Evolutionary conservation across 2,113 vertebrate genomes (phyloP).

Genomic region (Rhinolophus sinicus): DNA sequence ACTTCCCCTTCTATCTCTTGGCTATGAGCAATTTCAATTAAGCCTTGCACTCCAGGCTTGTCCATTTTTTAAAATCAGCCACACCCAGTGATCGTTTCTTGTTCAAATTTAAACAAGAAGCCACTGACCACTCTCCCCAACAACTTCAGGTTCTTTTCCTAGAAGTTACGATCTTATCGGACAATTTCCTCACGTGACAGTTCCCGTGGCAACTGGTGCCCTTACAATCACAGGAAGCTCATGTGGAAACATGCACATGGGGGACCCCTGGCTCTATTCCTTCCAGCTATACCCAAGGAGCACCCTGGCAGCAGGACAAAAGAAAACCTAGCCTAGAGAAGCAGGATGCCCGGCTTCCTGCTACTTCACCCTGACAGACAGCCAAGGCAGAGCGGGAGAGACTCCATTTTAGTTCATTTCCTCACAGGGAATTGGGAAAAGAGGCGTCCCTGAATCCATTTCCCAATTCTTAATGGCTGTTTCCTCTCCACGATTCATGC

Average conservation of each 20-base stretch:
- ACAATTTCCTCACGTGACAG: conserved; percentile 79
- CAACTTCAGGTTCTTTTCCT: conserved; percentile 64
- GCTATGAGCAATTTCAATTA: neutral
- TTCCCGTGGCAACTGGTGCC: conserved; percentile 59
- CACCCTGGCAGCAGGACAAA: neutral
- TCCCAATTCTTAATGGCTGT: neutral
- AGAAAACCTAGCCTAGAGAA: neutral
- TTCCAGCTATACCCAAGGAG: neutral
- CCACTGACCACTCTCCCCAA: neutral
- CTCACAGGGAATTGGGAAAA: neutral
- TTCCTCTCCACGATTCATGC: neutral
- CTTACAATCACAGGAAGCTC: conserved; percentile 81
- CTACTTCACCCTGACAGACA: neutral
- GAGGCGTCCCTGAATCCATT: neutral
- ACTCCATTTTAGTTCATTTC: neutral
- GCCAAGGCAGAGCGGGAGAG: rapidly evolving
- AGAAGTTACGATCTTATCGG: conserved; percentile 77
- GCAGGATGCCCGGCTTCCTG: neutral
- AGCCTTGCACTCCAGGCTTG: neutral
- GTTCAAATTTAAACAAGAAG: conserved; percentile 47
- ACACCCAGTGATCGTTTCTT: conserved; percentile 6
- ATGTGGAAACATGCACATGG: conserved; percentile 69
- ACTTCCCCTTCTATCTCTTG: neutral
- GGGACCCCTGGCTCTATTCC: neutral
- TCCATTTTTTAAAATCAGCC: neutral